These are phyloP conservation scores for Drosophila infuscata DNA, from an alignment of 2,888 invertebrate genomes.

Conservation along the genomic window DNA sequence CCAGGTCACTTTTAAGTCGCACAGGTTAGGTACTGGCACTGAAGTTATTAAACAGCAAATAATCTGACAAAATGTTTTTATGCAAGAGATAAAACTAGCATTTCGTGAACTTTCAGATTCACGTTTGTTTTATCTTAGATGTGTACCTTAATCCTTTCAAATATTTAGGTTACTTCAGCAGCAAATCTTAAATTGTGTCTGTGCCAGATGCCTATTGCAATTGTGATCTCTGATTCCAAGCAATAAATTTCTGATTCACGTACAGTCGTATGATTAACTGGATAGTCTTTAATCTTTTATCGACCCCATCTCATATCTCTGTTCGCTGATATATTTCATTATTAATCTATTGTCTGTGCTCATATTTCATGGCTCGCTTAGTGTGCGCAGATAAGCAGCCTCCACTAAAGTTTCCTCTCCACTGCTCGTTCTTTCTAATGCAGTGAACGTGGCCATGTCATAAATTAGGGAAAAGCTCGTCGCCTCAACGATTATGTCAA, in stretches of 20 bases:
- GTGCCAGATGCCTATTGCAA: background rate
- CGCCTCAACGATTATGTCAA: slow-evolving; percentile 72
- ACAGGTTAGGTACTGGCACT: background rate
- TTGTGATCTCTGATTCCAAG: background rate
- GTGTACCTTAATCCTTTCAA: background rate
- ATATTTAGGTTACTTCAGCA: background rate
- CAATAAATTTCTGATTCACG: background rate
- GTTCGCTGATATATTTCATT: slow-evolving; percentile 23
- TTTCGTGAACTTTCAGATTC: background rate
- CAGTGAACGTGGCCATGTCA: slow-evolving; percentile 69
- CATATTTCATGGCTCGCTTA: slow-evolving; percentile 67
- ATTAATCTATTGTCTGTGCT: slow-evolving; percentile 48
- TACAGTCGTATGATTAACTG: background rate
- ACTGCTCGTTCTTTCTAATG: slow-evolving; percentile 38
- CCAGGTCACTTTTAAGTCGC: slow-evolving; percentile 21
- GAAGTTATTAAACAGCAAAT: background rate
- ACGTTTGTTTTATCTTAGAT: background rate
- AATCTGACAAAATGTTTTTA: background rate
- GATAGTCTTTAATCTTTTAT: background rate
- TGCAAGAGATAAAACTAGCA: background rate
- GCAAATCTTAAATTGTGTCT: background rate
- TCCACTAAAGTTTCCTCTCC: slow-evolving; percentile 9
- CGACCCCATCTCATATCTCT: slow-evolving; percentile 20
- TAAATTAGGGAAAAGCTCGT: slow-evolving; percentile 67
- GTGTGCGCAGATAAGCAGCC: slow-evolving; percentile 62